phyloP scores from a whole-genome alignment of 2,888 invertebrate species.

The Drosophila mulleri region DNA sequence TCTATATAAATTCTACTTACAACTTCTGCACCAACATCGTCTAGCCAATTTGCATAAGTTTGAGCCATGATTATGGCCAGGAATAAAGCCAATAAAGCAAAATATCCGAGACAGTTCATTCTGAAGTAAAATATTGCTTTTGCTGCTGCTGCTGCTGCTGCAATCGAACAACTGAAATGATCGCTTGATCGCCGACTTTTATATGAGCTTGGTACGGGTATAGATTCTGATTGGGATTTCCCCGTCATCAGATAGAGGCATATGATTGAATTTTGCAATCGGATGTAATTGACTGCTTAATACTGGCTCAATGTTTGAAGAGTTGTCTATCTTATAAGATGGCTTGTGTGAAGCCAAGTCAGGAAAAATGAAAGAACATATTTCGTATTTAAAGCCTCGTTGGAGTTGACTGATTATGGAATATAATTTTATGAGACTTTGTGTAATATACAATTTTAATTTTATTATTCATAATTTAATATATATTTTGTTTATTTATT shows the following conservation, averaged over 20 bases:
- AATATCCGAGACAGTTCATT: slow-evolving; percentile 4
- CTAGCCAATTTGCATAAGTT: not conserved
- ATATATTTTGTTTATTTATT: not conserved
- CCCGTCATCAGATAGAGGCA: not conserved
- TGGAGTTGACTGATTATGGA: no score
- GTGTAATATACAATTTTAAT: no score
- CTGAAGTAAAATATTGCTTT: not conserved
- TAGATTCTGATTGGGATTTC: not conserved
- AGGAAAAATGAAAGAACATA: not conserved
- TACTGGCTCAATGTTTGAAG: not conserved
- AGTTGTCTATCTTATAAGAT: no score
- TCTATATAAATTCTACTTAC: slow-evolving; percentile 5
- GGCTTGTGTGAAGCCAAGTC: no score
- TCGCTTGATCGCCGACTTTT: not conserved
- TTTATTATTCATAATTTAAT: not conserved
- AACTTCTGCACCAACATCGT: not conserved
- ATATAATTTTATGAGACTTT: no score
- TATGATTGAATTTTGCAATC: not conserved
- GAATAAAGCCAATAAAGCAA: slow-evolving; percentile 9
- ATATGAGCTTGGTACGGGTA: not conserved
- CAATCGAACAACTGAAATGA: not conserved
- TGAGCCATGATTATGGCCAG: not conserved
- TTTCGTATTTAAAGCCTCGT: not conserved
- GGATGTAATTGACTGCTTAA: not conserved
- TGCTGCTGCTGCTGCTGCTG: not conserved